phyloP scores from a whole-genome alignment of 23 tunicate genomes.

The Oikopleura dioica region DNA sequence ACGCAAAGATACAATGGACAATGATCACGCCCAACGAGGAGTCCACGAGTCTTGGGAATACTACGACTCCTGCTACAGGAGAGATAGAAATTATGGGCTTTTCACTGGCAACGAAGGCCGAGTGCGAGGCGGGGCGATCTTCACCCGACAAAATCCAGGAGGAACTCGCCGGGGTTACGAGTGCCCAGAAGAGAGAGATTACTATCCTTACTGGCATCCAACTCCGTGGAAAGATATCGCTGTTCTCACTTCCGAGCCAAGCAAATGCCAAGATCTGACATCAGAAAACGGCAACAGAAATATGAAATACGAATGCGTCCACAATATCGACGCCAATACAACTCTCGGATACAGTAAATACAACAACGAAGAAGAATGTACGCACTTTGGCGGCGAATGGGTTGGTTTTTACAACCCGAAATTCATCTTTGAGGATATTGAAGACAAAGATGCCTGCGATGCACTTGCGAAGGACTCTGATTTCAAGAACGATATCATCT shows the following conservation, averaged over 20 bases:
- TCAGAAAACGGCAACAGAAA: too few relatives aligned
- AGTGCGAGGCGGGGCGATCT: constrained; percentile 19
- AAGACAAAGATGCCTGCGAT: too few relatives aligned
- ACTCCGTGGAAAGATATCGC: constrained; percentile 71
- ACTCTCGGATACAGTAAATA: too few relatives aligned
- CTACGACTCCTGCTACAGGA: constrained; percentile 45
- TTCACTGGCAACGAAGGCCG: constrained; percentile 28
- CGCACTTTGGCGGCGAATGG: too few relatives aligned
- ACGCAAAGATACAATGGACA: neutral
- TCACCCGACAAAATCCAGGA: constrained; percentile 47
- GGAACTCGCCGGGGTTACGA: constrained; percentile 52
- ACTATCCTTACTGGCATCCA: constrained; percentile 84
- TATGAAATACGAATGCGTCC: too few relatives aligned
- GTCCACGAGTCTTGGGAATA: constrained; percentile 74
- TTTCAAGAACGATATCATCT: too few relatives aligned
- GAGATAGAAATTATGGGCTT: constrained; percentile 22
- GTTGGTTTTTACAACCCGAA: too few relatives aligned
- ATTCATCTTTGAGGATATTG: too few relatives aligned
- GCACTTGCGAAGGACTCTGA: too few relatives aligned
- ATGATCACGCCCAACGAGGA: constrained; percentile 26
- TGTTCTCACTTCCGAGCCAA: constrained; percentile 41
- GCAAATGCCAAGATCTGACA: too few relatives aligned
- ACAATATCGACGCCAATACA: too few relatives aligned
- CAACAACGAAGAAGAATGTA: too few relatives aligned
- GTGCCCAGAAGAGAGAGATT: constrained; percentile 83